A percentile compares a stretch with the other conserved stretches of the same genome.
These are phyloP conservation scores for Ammodytes dubius DNA, from an alignment of 2,113 vertebrate genomes.

Conservation along the genomic window DNA sequence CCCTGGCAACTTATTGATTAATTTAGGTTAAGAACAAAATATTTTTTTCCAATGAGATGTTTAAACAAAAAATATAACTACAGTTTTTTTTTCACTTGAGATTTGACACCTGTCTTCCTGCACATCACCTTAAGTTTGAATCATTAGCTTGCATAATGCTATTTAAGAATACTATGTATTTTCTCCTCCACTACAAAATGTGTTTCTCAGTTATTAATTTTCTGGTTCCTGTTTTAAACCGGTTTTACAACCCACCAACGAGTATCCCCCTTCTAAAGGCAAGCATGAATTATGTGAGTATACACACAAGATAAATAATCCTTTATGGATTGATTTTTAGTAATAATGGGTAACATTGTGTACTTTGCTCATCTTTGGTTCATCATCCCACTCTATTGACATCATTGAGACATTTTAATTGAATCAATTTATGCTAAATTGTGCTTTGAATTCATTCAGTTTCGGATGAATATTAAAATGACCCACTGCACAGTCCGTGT, in stretches of 20 bases:
- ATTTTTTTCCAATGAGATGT: too few relatives aligned
- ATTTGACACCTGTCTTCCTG: too few relatives aligned
- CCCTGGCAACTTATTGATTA: too few relatives aligned
- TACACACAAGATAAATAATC: not conserved
- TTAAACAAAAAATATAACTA: too few relatives aligned
- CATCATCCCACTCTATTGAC: not conserved
- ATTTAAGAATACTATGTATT: too few relatives aligned
- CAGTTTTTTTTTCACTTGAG: too few relatives aligned
- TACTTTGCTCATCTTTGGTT: not conserved
- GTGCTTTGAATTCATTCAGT: constrained; percentile 2
- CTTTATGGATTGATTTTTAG: not conserved
- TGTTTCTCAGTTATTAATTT: not conserved
- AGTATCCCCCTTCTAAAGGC: not conserved
- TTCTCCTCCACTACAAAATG: not conserved
- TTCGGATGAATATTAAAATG: not conserved
- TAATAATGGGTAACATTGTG: not conserved
- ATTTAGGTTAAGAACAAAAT: too few relatives aligned
- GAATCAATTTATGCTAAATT: not conserved
- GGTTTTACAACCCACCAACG: constrained; percentile 7
- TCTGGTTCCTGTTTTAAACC: not conserved
- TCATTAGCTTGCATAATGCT: too few relatives aligned
- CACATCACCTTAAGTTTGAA: not conserved
- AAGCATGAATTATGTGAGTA: not conserved
- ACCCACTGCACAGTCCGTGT: not conserved
- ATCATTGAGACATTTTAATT: not conserved